Evolutionary conservation across 2,888 invertebrate species (phyloP).

Genomic region (Tuberolachnus salignus): DNA sequence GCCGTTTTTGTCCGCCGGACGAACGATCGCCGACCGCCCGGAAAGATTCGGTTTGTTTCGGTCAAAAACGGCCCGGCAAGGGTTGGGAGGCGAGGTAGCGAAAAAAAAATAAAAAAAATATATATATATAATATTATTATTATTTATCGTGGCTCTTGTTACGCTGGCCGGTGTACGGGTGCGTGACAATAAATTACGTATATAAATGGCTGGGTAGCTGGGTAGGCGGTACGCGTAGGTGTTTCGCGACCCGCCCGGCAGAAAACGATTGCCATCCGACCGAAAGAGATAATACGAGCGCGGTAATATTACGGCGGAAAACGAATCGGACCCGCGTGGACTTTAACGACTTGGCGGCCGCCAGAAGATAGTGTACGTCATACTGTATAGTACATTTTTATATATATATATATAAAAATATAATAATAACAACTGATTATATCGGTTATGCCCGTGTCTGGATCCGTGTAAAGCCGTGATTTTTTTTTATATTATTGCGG

Average conservation of each 20-base stretch:
- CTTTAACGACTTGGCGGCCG: conserved; percentile 28
- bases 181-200: too few species aligned
- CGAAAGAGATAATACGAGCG: conserved; percentile 54
- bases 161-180: too few species aligned
- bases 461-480: conserved; percentile 22
- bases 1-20: too few species aligned
- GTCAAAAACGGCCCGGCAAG: too few species aligned
- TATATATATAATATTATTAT: conserved; percentile 8
- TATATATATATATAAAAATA: background rate
- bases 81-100: too few species aligned
- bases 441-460: conserved; percentile 14
- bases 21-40: too few species aligned
- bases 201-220: too few species aligned
- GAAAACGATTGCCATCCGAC: conserved; percentile 43
- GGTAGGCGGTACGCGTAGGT: conserved; percentile 1
- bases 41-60: background rate
- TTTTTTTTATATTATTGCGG: background rate
- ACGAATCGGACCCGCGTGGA: conserved; percentile 24
- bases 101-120: too few species aligned
- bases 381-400: background rate
- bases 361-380: background rate
- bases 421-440: conserved; percentile 15
- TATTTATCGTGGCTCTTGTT: too few species aligned
- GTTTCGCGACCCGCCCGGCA: background rate
- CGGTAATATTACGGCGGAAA: conserved; percentile 32